Evolutionary conservation across 2,797 vertebrate genomes (phyloP).

Genomic region (Meda fulgida): DNA sequence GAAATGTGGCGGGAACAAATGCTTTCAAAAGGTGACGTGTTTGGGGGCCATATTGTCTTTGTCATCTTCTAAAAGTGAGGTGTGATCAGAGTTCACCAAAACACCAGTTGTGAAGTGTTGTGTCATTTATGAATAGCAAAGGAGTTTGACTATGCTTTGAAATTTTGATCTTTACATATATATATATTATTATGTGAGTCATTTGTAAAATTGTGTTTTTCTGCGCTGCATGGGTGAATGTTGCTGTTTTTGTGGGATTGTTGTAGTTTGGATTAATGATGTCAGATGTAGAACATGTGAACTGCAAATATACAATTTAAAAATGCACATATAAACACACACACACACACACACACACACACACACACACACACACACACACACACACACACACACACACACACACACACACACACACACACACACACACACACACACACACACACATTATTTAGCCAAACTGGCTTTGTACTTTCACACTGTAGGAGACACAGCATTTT

Average conservation of each 20-base stretch:
- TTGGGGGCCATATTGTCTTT: constrained; percentile 6
- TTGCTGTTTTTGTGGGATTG: background rate
- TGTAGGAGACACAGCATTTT: background rate
- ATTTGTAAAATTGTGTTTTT: background rate
- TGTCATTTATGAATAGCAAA: background rate
- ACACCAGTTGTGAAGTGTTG: background rate
- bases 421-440: background rate
- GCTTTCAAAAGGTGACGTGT: background rate
- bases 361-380: background rate
- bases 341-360: background rate
- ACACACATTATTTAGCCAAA: background rate
- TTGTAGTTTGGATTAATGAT: background rate
- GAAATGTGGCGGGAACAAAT: background rate
- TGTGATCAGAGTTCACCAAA: constrained; percentile 17
- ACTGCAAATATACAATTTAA: background rate
- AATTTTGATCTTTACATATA: background rate
- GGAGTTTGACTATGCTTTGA: background rate
- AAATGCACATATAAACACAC: background rate
- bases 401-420: background rate
- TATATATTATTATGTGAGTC: background rate
- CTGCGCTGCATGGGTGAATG: background rate
- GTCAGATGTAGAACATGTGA: background rate
- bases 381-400: background rate
- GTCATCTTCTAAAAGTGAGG: constrained; percentile 28
- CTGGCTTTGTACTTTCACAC: background rate